Conservation (phyloP, 2,113 vertebrate species). For the Petrocephalus zakoni region DNA sequence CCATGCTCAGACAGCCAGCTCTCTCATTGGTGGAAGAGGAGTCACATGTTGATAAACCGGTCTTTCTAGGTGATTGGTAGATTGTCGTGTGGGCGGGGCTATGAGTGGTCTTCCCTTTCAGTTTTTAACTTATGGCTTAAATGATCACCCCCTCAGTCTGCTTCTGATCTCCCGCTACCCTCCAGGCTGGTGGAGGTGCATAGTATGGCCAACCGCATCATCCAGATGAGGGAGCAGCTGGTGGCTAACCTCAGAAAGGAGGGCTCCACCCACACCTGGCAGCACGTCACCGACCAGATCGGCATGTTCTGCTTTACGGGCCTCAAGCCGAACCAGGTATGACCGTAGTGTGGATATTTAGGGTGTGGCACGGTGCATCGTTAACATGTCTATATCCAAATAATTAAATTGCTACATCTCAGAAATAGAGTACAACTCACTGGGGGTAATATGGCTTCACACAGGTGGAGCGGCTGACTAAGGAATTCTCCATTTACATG, state of each 20-base stretch:
- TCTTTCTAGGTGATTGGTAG: background rate
- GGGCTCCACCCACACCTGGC: slow-evolving; percentile 86
- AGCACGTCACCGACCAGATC: slow-evolving; percentile 93
- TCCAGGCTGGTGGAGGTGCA: slow-evolving; percentile 83
- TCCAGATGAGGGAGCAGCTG: slow-evolving; percentile 87
- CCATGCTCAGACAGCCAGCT: background rate
- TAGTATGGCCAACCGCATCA: slow-evolving; percentile 90
- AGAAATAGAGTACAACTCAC: background rate
- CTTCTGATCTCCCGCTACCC: background rate
- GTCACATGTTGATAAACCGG: background rate
- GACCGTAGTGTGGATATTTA: slow-evolving; percentile 1
- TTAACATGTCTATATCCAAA: background rate
- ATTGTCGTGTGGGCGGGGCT: background rate
- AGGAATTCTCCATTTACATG: slow-evolving; percentile 96
- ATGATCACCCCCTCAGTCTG: background rate
- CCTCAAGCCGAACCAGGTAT: slow-evolving; percentile 89
- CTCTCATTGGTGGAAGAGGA: background rate
- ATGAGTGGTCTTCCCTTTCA: background rate
- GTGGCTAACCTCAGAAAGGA: slow-evolving; percentile 87
- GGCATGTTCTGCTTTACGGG: slow-evolving; percentile 99
- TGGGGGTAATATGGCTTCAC: background rate
- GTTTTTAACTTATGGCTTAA: background rate
- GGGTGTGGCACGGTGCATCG: accelerated
- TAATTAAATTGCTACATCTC: background rate
- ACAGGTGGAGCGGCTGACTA: slow-evolving; percentile 85